These are phyloP conservation scores for Dermatemys mawii DNA, from an alignment of 2,113 vertebrate species.

Conservation along the genomic window DNA sequence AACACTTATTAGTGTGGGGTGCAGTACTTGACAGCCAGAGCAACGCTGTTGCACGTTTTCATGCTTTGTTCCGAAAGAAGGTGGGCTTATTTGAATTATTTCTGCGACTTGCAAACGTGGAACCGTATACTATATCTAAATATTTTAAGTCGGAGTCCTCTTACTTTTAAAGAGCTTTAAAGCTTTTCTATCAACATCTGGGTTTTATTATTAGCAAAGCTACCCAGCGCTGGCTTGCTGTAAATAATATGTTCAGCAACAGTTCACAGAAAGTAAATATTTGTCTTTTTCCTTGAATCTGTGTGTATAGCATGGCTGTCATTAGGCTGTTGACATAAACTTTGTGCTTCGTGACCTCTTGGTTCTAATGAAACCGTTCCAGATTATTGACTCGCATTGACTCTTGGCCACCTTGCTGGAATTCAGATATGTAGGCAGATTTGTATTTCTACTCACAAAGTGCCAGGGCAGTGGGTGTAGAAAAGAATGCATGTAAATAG, in stretches of 20 bases:
- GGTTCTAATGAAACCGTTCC: neutral
- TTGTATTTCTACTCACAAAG: neutral
- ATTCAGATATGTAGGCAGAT: neutral
- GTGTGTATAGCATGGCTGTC: slow-evolving; percentile 1
- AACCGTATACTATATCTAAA: neutral
- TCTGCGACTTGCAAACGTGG: neutral
- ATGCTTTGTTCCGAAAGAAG: neutral
- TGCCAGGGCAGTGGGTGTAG: neutral
- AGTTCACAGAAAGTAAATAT: slow-evolving; percentile 68
- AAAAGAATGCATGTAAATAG: neutral
- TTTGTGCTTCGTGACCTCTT: slow-evolving; percentile 37
- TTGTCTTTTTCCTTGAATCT: slow-evolving; percentile 49
- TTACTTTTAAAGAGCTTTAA: slow-evolving; percentile 8
- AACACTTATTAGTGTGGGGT: neutral
- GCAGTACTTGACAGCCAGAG: neutral
- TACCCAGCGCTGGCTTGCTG: neutral
- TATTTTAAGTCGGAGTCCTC: neutral
- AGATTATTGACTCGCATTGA: neutral
- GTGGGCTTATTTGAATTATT: neutral
- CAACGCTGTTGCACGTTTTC: neutral
- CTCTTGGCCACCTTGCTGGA: neutral
- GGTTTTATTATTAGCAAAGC: slow-evolving; percentile 39
- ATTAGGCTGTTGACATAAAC: slow-evolving; percentile 42
- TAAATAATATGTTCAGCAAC: slow-evolving; percentile 41
- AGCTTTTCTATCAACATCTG: slow-evolving; percentile 48